Conservation (phyloP, 2,797 vertebrate species). For the Podargus strigoides region DNA sequence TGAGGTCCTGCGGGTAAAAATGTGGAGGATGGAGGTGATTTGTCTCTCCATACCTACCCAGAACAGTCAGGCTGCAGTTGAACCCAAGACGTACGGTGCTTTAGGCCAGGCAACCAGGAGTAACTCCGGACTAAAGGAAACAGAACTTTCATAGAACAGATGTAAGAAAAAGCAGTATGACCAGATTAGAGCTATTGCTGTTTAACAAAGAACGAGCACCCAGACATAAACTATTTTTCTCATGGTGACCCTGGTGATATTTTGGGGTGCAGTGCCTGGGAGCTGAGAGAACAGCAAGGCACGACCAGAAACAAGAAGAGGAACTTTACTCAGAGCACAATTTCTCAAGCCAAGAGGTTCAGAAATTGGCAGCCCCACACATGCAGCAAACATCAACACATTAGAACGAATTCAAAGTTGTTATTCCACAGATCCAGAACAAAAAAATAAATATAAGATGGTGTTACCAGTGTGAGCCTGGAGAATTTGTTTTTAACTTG, state of each 20-base stretch:
- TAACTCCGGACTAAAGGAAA: not conserved
- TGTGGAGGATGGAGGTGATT: not conserved
- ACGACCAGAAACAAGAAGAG: not conserved
- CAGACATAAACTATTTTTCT: not conserved
- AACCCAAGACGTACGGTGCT: not conserved
- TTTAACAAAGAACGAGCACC: not conserved
- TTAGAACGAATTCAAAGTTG: not conserved
- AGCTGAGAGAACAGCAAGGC: not conserved
- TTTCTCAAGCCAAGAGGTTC: not conserved
- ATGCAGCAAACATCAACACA: not conserved
- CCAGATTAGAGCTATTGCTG: not conserved
- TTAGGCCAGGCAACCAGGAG: not conserved
- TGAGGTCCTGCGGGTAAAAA: not conserved
- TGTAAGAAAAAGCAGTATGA: not conserved
- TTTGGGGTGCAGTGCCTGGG: not conserved
- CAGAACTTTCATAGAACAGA: not conserved
- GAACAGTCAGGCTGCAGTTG: not conserved
- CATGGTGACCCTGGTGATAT: not conserved
- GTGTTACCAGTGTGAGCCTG: not conserved
- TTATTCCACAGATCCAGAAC: not conserved
- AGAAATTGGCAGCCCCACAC: not conserved
- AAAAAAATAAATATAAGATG: not conserved
- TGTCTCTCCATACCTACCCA: accelerated
- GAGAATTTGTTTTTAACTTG: not conserved
- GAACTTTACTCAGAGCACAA: not conserved